phyloP scores from a whole-genome alignment of 2,113 vertebrate species.

The Dipodomys stephensi region DNA sequence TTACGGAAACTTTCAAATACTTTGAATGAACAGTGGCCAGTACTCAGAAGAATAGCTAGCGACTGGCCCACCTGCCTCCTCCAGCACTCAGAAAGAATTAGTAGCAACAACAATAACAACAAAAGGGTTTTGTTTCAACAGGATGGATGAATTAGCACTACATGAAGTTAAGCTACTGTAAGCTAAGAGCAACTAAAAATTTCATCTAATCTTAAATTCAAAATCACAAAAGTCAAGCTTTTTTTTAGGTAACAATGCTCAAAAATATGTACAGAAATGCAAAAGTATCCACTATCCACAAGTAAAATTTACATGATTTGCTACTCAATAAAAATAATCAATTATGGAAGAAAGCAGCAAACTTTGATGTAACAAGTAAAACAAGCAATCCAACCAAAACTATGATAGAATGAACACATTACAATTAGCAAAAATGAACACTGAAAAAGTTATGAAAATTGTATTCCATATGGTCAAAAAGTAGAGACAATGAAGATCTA shows the following conservation, averaged over 20 bases:
- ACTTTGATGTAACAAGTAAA: neutral
- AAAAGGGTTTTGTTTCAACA: neutral
- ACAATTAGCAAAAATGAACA: neutral
- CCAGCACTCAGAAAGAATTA: neutral
- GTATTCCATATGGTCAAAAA: neutral
- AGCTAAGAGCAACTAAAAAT: neutral
- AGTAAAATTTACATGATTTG: neutral
- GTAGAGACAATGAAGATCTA: neutral
- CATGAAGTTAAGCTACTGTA: neutral
- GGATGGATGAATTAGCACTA: neutral
- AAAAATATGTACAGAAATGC: neutral
- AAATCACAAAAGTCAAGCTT: neutral
- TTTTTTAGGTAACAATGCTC: neutral
- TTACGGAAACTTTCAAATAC: neutral
- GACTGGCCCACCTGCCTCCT: neutral
- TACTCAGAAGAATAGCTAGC: neutral
- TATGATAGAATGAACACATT: neutral
- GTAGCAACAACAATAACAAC: neutral
- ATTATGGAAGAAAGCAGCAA: neutral
- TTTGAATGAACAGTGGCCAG: neutral
- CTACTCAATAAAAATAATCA: neutral
- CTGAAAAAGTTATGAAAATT: neutral
- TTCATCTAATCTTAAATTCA: neutral
- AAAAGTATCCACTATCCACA: neutral
- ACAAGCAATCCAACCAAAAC: neutral